Conservation (phyloP, 1,140 invertebrate species). For the Zaprionus ghesquierei region DNA sequence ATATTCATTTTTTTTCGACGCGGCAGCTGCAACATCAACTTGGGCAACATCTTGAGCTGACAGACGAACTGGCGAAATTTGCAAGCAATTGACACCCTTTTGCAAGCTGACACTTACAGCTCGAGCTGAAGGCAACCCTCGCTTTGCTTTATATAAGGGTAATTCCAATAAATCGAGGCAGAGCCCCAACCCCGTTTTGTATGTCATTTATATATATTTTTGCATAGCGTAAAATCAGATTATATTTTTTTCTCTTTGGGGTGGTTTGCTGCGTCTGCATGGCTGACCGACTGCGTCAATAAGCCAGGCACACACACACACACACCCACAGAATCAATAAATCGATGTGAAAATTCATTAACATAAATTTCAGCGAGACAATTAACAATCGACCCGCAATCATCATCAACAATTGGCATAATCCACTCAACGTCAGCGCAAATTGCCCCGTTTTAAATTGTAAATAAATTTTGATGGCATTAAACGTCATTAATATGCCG, state of each 20-base stretch:
- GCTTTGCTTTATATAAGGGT: constrained; percentile 54
- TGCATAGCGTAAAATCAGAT: constrained; percentile 63
- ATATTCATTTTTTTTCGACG: constrained; percentile 72
- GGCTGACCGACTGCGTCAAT: not conserved
- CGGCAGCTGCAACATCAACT: constrained; percentile 48
- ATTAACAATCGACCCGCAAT: constrained; percentile 77
- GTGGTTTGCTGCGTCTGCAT: constrained; percentile 12
- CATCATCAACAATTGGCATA: constrained; percentile 76
- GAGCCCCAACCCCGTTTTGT: not conserved
- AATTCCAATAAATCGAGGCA: constrained; percentile 72
- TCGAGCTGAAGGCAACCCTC: constrained; percentile 45
- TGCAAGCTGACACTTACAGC: constrained; percentile 35
- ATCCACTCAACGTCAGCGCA: constrained; percentile 65
- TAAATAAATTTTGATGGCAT: constrained; percentile 77
- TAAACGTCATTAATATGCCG: constrained; percentile 67
- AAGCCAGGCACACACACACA: not conserved
- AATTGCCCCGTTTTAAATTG: constrained; percentile 77
- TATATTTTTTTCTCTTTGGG: constrained; percentile 45
- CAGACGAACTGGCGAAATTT: constrained; percentile 53
- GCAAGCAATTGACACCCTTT: constrained; percentile 79
- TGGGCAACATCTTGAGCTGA: constrained; percentile 78
- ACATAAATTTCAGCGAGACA: constrained; percentile 71
- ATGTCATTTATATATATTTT: constrained; percentile 44
- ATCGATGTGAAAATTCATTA: constrained; percentile 73
- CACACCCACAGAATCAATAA: constrained; percentile 55